These are phyloP conservation scores for Ischnus inquisitorius DNA, from an alignment of 2,888 invertebrate genomes.

Conservation along the genomic window DNA sequence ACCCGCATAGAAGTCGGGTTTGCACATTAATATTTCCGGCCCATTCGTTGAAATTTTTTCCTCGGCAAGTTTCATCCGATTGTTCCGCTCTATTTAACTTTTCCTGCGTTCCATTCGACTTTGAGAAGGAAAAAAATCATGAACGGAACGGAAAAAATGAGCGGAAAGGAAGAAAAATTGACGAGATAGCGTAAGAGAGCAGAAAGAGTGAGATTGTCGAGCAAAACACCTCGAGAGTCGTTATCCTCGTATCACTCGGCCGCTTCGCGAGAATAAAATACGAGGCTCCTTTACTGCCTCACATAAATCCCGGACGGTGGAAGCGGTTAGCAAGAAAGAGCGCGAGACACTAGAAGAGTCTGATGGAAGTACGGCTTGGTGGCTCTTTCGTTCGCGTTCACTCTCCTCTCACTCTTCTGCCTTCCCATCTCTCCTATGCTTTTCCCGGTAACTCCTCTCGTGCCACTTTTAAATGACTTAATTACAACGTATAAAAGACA, in stretches of 20 bases:
- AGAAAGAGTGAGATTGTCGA: slow-evolving; percentile 63
- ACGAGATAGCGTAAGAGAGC: slow-evolving; percentile 28
- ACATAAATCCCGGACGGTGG: slow-evolving; percentile 70
- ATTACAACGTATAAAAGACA: slow-evolving; percentile 74
- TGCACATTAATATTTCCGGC: background rate
- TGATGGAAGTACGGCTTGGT: slow-evolving; percentile 54
- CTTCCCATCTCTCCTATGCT: background rate
- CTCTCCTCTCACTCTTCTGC: slow-evolving; percentile 22
- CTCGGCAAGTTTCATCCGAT: background rate
- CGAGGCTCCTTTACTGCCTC: slow-evolving; percentile 71
- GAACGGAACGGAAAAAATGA: slow-evolving; percentile 27
- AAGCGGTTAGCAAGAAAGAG: slow-evolving; percentile 53
- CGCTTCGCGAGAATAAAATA: slow-evolving; percentile 71
- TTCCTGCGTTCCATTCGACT: background rate
- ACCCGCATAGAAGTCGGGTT: slow-evolving; percentile 19
- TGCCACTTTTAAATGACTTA: slow-evolving; percentile 71
- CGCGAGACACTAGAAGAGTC: slow-evolving; percentile 41
- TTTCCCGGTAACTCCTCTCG: slow-evolving; percentile 35
- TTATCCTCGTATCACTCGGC: slow-evolving; percentile 67
- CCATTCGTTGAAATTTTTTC: background rate
- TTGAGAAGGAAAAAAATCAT: background rate
- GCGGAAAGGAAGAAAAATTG: slow-evolving; percentile 36
- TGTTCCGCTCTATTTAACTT: background rate
- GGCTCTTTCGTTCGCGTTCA: slow-evolving; percentile 48
- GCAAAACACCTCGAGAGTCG: slow-evolving; percentile 67